Evolutionary conservation across 1,140 invertebrate genomes (phyloP), one percentile per base, ranked within the genome.

Genomic region (Caenorhabditis briggsae): DNA sequence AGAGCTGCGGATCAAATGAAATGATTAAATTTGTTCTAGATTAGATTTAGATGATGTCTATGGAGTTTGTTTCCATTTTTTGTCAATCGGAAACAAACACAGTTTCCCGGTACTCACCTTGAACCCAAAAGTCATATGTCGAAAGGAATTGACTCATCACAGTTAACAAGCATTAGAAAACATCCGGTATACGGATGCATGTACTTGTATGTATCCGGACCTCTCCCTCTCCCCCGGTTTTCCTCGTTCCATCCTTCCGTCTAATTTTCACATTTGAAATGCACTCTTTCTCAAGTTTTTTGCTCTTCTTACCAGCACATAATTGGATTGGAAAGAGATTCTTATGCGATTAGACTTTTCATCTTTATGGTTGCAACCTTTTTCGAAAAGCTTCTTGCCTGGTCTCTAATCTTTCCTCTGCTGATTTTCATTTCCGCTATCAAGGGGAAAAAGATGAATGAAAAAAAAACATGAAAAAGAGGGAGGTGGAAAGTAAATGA

Each of bases 251-350:
- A 8, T 33, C 18, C 23, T 25, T 61, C 23, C 8, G 9, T 25
- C 20, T 61, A 25, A 33, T 25, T 61, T 61, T 25, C 25, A 12
- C 7, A 46, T 50, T 78, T 20, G 9, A 50, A 50, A 23, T n/a
- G 43, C 70, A 78, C 70, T 78, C 70, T 78, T 61, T n/a, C 8
- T 78, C 70, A 48, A 70, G 64, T 70, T 70, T 41, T 70, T 41
- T 5, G n/a, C 64, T 46, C 33, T 46, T 70, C 46, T 2, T 46
- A 43, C 41, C 16, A 43, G 41, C 20, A 46, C 43, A 14, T 78
- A 50, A 78, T 78, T 78, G 70, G 70, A 78, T 78, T 78, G 70
- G 70, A 78, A 78, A 78, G 70, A 78, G 70, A 78, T 48, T 78
- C 43, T 78, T 78, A 78, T 78, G 46, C 70, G 70, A 78, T 78